These are phyloP conservation scores for Agrotis puta DNA, from an alignment of 2,888 invertebrate species.

Conservation along the genomic window DNA sequence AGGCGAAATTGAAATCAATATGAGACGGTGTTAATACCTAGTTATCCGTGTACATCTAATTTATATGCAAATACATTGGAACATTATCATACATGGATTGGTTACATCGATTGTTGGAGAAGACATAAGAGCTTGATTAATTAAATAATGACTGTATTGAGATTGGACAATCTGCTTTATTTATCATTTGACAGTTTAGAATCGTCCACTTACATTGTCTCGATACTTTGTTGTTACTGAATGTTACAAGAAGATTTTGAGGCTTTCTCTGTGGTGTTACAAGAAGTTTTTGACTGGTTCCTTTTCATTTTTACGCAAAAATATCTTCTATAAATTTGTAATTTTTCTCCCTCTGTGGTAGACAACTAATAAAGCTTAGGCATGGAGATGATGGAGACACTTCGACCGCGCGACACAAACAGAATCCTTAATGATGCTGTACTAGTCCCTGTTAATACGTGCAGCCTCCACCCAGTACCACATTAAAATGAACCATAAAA, in stretches of 20 bases:
- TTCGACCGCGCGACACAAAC: slow-evolving; percentile 35
- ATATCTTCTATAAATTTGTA: slow-evolving; percentile 2
- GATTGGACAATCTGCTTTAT: slow-evolving; percentile 2
- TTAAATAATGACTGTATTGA: slow-evolving; percentile 8
- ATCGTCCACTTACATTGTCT: neutral
- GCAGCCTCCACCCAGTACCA: slow-evolving; percentile 7
- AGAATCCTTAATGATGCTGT: slow-evolving; percentile 58
- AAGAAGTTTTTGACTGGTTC: neutral
- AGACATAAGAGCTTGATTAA: slow-evolving; percentile 21
- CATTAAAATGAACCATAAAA: slow-evolving; percentile 6
- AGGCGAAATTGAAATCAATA: slow-evolving; percentile 23
- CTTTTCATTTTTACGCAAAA: neutral
- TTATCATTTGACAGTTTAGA: neutral
- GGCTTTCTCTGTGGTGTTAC: neutral
- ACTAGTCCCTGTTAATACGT: slow-evolving; percentile 24
- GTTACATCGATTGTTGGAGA: neutral
- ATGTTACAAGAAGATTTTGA: too few relatives aligned
- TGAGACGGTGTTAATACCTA: slow-evolving; percentile 20
- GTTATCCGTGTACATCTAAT: slow-evolving; percentile 35
- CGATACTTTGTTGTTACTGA: too few relatives aligned
- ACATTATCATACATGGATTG: slow-evolving; percentile 22
- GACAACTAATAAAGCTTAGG: slow-evolving; percentile 46
- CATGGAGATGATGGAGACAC: neutral
- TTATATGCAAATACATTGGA: slow-evolving; percentile 38
- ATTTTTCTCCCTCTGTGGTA: neutral